Evolutionary conservation across 2,888 invertebrate genomes (phyloP).

Genomic region (Corbicula japonica): DNA sequence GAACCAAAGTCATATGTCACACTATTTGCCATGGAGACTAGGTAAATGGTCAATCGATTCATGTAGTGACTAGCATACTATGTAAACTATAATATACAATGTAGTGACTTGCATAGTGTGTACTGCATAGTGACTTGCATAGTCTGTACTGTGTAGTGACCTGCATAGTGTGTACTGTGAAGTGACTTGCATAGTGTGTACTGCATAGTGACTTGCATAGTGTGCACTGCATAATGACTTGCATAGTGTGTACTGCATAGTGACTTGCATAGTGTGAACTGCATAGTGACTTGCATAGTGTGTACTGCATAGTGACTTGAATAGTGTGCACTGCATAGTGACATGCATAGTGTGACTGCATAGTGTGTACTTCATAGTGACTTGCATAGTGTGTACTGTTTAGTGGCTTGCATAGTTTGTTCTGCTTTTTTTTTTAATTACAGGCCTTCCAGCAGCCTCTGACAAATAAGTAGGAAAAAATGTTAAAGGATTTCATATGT

Average conservation of each 20-base stretch:
- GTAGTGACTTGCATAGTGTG: constrained; percentile 14
- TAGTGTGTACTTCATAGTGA: constrained; percentile 19
- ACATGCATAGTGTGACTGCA: constrained; percentile 7
- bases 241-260: background rate
- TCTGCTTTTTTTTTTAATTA: background rate
- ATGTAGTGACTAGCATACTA: constrained; percentile 9
- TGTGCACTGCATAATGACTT: constrained; percentile 1
- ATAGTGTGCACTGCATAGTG: constrained; percentile 1
- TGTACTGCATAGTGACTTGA: background rate
- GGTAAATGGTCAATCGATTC: constrained; percentile 10
- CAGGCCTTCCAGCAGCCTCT: constrained; percentile 13
- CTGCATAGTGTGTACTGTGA: constrained; percentile 9
- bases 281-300: background rate
- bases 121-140: constrained; percentile 10
- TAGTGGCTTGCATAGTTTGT: constrained; percentile 1
- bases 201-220: constrained; percentile 7
- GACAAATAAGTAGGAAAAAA: constrained; percentile 10
- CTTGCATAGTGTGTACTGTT: constrained; percentile 25
- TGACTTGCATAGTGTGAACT: constrained; percentile 12
- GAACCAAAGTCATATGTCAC: constrained; percentile 10
- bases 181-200: constrained; percentile 6
- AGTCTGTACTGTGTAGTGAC: constrained; percentile 11
- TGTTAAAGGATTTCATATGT: constrained; percentile 2
- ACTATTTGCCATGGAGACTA: constrained; percentile 15
- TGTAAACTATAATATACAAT: background rate